phyloP scores from a whole-genome alignment of 1,140 invertebrate species.

The Liolophura sinensis region DNA sequence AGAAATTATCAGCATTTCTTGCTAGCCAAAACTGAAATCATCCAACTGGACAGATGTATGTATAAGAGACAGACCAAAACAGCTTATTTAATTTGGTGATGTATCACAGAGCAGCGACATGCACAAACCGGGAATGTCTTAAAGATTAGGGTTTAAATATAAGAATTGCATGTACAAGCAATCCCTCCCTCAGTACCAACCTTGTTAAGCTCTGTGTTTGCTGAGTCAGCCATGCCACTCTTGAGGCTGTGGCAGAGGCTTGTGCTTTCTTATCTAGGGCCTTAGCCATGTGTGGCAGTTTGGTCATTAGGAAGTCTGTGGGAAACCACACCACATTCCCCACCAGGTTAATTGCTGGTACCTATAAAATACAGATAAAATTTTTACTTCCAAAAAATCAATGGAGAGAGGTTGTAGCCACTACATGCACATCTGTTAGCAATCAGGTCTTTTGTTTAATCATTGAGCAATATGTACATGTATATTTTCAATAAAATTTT shows the following conservation, averaged over 20 bases:
- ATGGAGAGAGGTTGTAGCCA: too few relatives aligned
- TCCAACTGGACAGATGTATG: too few relatives aligned
- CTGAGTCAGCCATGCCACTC: conserved; percentile 64
- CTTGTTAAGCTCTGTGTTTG: conserved; percentile 66
- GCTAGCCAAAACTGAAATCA: too few relatives aligned
- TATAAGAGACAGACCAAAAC: too few relatives aligned
- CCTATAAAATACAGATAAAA: conserved; percentile 33
- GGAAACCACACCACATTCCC: conserved; percentile 82
- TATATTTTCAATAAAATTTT: too few relatives aligned
- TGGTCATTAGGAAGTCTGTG: conserved; percentile 70
- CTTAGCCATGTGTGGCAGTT: conserved; percentile 65
- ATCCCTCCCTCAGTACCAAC: conserved; percentile 29
- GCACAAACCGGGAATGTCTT: too few relatives aligned
- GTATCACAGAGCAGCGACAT: too few relatives aligned
- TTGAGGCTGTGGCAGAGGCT: conserved; percentile 61
- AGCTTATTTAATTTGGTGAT: not conserved
- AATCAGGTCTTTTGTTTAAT: too few relatives aligned
- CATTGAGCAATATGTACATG: too few relatives aligned
- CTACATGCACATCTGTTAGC: too few relatives aligned
- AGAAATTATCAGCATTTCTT: too few relatives aligned
- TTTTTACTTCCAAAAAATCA: not conserved
- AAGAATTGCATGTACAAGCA: not conserved
- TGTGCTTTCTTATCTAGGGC: conserved; percentile 68
- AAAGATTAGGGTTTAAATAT: not conserved
- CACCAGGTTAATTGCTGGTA: conserved; percentile 73